Percentiles rank a stretch among this genome's conserved stretches.
phyloP scores from a whole-genome alignment of 2,113 vertebrate species.

The Python bivittatus region DNA sequence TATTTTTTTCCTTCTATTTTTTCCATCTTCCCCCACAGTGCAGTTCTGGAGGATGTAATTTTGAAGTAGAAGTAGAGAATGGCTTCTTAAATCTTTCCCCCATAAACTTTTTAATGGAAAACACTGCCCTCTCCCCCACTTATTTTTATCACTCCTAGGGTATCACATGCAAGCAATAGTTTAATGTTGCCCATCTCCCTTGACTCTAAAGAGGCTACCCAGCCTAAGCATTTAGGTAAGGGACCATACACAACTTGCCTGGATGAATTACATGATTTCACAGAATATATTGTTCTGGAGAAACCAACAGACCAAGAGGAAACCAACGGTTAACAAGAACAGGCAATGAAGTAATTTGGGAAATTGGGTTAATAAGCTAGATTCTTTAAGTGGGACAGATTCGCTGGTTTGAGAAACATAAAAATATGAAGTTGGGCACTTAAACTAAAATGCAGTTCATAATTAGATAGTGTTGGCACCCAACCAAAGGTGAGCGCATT shows the following conservation, averaged over 20 bases:
- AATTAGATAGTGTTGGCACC: slow-evolving; percentile 1
- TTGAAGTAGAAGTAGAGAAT: background rate
- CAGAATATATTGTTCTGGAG: background rate
- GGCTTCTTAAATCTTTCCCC: background rate
- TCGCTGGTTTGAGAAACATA: background rate
- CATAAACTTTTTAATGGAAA: background rate
- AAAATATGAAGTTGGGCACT: background rate
- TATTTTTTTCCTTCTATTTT: too few relatives aligned
- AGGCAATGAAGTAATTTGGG: background rate
- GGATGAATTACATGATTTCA: background rate
- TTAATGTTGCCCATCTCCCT: background rate
- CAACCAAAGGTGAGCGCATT: background rate
- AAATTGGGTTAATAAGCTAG: background rate
- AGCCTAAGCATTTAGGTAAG: background rate
- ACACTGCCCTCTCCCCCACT: background rate
- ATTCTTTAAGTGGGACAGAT: background rate
- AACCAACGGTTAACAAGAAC: background rate
- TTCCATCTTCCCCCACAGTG: background rate
- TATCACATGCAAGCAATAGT: background rate
- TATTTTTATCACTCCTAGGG: background rate
- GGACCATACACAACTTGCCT: background rate
- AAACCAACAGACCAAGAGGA: background rate
- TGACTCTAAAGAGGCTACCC: background rate
- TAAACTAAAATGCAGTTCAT: background rate
- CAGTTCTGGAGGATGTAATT: background rate